Evolutionary conservation across 2,113 vertebrate species (phyloP).

Genomic region (Austrofundulus limnaeus): DNA sequence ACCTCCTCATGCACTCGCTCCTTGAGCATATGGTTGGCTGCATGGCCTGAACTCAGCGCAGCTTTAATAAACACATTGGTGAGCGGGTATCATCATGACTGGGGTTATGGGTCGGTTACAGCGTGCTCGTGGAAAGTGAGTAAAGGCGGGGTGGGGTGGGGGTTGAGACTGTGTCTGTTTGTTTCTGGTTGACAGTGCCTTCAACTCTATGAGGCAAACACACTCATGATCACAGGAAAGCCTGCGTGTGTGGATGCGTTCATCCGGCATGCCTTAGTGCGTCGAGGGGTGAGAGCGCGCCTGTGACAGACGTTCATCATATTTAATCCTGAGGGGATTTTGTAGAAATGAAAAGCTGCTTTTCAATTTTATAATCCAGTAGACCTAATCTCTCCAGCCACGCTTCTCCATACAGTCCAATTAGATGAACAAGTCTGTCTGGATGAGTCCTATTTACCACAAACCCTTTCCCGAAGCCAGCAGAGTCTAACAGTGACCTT

Average conservation of each 20-base stretch:
- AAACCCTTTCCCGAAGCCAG: conserved; percentile 37
- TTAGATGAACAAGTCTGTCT: conserved; percentile 64
- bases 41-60: conserved; percentile 29
- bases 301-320: conserved; percentile 74
- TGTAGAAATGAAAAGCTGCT: conserved; percentile 76
- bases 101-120: conserved; percentile 61
- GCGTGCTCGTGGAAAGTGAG: conserved; percentile 22
- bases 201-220: conserved; percentile 43
- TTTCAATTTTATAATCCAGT: conserved; percentile 78
- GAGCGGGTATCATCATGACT: conserved; percentile 59
- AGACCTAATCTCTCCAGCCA: conserved; percentile 68
- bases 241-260: conserved; percentile 24
- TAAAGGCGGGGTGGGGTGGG: not conserved
- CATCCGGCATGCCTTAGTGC: conserved; percentile 16
- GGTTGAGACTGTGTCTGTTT: conserved; percentile 15
- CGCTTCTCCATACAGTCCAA: conserved; percentile 65
- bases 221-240: conserved; percentile 27
- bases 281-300: conserved; percentile 31
- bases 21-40: conserved; percentile 60
- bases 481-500: conserved; percentile 51
- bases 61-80: conserved; percentile 32
- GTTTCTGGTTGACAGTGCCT: conserved; percentile 43
- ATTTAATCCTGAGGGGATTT: conserved; percentile 77
- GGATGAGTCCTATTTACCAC: conserved; percentile 43
- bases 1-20: conserved; percentile 34